Percentiles rank a stretch among this genome's conserved stretches.
These are phyloP conservation scores for Anguilla japonica DNA, from an alignment of 2,113 vertebrate species.

Conservation along the genomic window DNA sequence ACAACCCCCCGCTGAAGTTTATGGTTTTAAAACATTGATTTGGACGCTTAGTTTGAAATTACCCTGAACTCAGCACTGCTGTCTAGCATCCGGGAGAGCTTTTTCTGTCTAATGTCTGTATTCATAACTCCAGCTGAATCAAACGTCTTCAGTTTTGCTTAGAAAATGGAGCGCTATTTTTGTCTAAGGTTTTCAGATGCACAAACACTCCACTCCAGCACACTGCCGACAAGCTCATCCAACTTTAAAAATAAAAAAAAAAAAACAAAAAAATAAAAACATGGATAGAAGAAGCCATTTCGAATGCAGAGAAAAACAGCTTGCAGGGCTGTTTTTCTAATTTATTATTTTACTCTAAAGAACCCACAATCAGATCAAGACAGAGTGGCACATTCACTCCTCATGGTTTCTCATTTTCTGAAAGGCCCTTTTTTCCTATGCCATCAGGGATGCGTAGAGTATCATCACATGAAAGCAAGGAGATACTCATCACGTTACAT, in stretches of 20 bases:
- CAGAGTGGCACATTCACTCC: no score
- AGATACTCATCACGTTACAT: background rate
- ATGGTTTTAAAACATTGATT: slow-evolving; percentile 23
- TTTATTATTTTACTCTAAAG: background rate
- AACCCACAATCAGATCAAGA: no score
- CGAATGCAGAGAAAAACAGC: slow-evolving; percentile 17
- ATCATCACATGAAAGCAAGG: background rate
- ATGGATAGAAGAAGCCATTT: background rate
- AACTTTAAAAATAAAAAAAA: no score
- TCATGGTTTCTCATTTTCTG: no score
- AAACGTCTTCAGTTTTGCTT: background rate
- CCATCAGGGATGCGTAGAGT: no score
- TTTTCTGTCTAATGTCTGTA: background rate
- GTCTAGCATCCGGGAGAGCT: slow-evolving; percentile 13
- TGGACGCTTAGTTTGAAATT: background rate
- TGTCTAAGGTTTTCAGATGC: background rate
- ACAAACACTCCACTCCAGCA: background rate
- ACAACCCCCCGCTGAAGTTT: slow-evolving; percentile 10
- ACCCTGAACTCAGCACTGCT: slow-evolving; percentile 9
- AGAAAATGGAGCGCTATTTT: background rate
- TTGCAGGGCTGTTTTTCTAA: background rate
- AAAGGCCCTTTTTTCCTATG: no score
- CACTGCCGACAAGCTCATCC: background rate
- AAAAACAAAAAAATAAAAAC: no score
- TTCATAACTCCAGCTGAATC: background rate